Conservation (phyloP, 1,140 invertebrate genomes). For the Thaumetopoea pityocampa region DNA sequence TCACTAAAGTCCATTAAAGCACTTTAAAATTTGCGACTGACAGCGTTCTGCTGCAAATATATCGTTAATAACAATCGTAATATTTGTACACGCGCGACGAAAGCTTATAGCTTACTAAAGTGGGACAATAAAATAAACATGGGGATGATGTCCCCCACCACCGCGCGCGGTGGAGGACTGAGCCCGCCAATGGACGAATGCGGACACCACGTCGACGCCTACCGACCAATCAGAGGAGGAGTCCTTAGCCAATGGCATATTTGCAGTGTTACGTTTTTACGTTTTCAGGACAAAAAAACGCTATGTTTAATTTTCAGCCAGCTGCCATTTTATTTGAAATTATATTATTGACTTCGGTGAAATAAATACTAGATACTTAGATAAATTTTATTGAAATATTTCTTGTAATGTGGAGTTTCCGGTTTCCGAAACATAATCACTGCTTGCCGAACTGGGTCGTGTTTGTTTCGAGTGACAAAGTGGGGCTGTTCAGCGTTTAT, state of each 20-base stretch:
- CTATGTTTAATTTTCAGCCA: slow-evolving; percentile 49
- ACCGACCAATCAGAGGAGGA: slow-evolving; percentile 37
- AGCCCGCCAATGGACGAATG: slow-evolving; percentile 29
- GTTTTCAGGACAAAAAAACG: slow-evolving; percentile 57
- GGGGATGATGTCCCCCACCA: slow-evolving; percentile 56
- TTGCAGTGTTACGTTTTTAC: slow-evolving; percentile 32
- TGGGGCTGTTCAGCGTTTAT: too few species aligned
- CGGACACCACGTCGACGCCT: slow-evolving; percentile 33
- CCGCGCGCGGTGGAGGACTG: slow-evolving; percentile 24
- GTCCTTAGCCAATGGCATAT: slow-evolving; percentile 34
- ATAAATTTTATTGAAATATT: too few species aligned
- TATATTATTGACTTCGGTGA: too few species aligned
- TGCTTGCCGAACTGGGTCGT: too few species aligned
- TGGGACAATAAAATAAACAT: slow-evolving; percentile 69
- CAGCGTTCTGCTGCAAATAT: slow-evolving; percentile 5
- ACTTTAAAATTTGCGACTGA: slow-evolving; percentile 9
- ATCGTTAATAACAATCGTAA: slow-evolving; percentile 10
- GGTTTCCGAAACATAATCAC: too few species aligned
- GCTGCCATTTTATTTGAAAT: slow-evolving; percentile 15
- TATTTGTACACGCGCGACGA: slow-evolving; percentile 33
- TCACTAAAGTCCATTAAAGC: slow-evolving; percentile 22
- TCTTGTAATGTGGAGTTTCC: too few species aligned
- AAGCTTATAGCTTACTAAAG: slow-evolving; percentile 61
- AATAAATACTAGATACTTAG: too few species aligned
- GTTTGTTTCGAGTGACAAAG: too few species aligned